These are phyloP conservation scores for Monarcha castaneiventris DNA, from an alignment of 2,113 vertebrate genomes.

Conservation along the genomic window DNA sequence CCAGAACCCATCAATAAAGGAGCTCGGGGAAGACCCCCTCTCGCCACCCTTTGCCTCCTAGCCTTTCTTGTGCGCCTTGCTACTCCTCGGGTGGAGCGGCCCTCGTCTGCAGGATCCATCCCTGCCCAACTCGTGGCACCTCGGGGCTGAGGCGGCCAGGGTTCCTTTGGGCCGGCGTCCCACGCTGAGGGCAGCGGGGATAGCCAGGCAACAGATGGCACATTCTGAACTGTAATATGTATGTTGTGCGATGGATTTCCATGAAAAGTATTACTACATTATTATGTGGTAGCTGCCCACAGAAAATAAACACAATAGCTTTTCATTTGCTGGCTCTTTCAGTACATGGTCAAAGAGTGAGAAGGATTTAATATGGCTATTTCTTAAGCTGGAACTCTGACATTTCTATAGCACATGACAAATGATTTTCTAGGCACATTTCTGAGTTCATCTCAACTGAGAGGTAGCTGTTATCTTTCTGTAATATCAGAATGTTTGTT, in stretches of 20 bases:
- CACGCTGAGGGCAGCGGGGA: no score
- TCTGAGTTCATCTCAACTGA: slow-evolving; percentile 29
- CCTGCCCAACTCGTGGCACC: no score
- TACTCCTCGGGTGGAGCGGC: no score
- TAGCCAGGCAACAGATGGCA: no score
- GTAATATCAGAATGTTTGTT: slow-evolving; percentile 32
- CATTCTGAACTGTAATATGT: background rate
- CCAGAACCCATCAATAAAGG: no score
- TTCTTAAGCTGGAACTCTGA: slow-evolving; percentile 7
- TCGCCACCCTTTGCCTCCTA: no score
- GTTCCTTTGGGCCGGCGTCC: no score
- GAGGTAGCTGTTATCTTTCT: slow-evolving; percentile 27
- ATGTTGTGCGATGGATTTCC: background rate
- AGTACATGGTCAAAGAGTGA: background rate
- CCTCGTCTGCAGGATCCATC: no score
- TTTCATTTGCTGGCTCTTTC: slow-evolving; percentile 6
- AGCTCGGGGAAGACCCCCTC: no score
- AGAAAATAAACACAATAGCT: slow-evolving; percentile 4
- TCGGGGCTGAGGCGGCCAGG: no score
- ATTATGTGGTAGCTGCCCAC: background rate
- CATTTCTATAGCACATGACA: slow-evolving; percentile 12
- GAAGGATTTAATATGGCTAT: background rate
- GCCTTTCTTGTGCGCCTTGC: no score
- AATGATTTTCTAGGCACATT: slow-evolving; percentile 11
- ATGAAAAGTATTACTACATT: background rate